Base-by-base conservation (phyloP, 2,113 vertebrate species). In the Leucosticte australis region DNA sequence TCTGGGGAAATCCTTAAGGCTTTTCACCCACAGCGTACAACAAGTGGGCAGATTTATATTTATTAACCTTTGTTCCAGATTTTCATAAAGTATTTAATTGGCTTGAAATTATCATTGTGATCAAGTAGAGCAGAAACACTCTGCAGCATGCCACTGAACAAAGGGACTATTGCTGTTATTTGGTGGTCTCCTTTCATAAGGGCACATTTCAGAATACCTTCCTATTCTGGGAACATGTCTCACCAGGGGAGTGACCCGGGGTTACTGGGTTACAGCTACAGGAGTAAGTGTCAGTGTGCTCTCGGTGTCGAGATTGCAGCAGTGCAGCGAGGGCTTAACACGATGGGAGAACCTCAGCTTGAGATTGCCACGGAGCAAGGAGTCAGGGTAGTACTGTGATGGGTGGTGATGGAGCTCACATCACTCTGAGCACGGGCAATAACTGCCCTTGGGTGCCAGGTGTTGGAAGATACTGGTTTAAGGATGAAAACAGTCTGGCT, bases 31-130 rank as follows among this genome's bases (percentile, higher is more conserved):
- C 68, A 52, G 30, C 19, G 49, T 71, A 76, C n/a, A 57, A 62
- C 0, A 35, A 80, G 50, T 52, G 19, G 44, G 27, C 46, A 60
- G 53, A 89, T 89, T 87, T 78, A 11, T 65, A 30, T 86, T 77
- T 83, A 46, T 83, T 92, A 67, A 89, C 23, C 47, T 96, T 87
- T 60, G 73, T 84, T 90, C 44, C 52, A 90, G 44, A 81, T 78
- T 90, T 89, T 90, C 64, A 56, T 74, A 13, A 89, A 92, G 27
- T 78, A 55, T 90, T 87, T 94, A 94, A 93, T 93, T 93, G 86
- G 60, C 71, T 89, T 5, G 0, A 78, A 94, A 75, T 96, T 81
- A 60, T 55, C 74, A 78, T 87, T 86, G 80, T 49, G 56, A 56
- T 74, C 71, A 90, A 96, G 24, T 63, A 90, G 73, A 95, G 60